Base-by-base conservation (phyloP, 1,140 invertebrate genomes). In the Globodera rostochiensis region DNA sequence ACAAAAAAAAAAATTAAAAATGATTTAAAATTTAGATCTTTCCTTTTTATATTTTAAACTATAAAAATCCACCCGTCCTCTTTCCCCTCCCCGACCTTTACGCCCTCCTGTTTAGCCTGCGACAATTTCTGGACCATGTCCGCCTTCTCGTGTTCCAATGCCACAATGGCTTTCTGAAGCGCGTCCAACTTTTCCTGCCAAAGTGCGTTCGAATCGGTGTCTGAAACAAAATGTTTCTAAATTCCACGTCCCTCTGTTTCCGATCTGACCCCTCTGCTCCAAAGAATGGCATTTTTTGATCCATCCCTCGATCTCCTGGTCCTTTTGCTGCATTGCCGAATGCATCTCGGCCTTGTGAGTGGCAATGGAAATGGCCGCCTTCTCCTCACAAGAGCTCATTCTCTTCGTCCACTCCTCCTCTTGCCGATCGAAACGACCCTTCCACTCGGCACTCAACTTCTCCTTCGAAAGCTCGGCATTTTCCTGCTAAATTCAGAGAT, bases 61-160 rank as follows among this genome's bases (percentile, higher is more conserved):
- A 36, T 1, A 36, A 36, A 3, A 36, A 36, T 36, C n/a, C 15
- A 9, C 8, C 53, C 19, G 8, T 21, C 19, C 19, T 21, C 45
- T 21, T n/a, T 19, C 19, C 8, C 11, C 9, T 15, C 4, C 4
- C n/a, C 49, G 50, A 86, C 85, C 75, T 88, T 89, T 36, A 88
- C 87, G 47, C 86, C 87, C 71, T 88, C 88, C 36, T 88, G 80
- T 60, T 88, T 88, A 6, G 87, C 87, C 64, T 88, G 77, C 3
- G 87, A 87, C 67, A 88, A 74, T 76, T 89, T 89, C 50, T 88
- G 84, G 36, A 88, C 80, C 88, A 88, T 89, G 60, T 89, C 88
- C 9, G 82, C 80, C 64, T 88, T 88, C 78, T 88, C 87, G 8
- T 71, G 60, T 80, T 88, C 87, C n/a, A 88, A 60, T 8, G 86